Evolutionary conservation across 2,888 invertebrate genomes (phyloP).

Genomic region (Parnassius smintheus): DNA sequence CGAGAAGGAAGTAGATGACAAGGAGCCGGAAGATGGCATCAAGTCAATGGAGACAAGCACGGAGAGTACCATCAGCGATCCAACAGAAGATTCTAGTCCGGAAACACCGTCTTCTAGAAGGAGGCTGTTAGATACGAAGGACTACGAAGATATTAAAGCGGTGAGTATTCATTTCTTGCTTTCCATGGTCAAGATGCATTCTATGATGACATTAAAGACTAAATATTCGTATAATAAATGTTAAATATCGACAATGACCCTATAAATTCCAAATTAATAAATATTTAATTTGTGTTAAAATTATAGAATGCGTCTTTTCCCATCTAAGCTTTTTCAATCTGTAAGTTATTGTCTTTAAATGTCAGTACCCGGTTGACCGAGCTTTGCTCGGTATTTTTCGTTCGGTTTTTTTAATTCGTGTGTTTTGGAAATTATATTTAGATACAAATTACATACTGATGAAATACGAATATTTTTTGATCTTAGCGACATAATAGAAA

Average conservation of each 20-base stretch:
- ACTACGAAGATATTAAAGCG: constrained; percentile 64
- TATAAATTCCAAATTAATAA: too few species aligned
- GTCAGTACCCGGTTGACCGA: too few species aligned
- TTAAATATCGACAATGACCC: too few species aligned
- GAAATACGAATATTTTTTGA: too few species aligned
- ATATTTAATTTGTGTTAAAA: too few species aligned
- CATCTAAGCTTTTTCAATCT: constrained; percentile 10
- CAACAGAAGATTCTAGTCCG: constrained; percentile 65
- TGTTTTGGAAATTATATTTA: too few species aligned
- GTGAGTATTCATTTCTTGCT: constrained; percentile 53
- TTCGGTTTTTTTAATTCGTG: too few species aligned
- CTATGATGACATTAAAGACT: constrained; percentile 1
- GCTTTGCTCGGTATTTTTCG: too few species aligned
- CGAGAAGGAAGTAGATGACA: constrained; percentile 61
- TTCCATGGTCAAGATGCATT: constrained; percentile 9
- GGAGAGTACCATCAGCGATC: constrained; percentile 69
- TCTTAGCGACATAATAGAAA: too few species aligned
- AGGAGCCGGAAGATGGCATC: constrained; percentile 52
- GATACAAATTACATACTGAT: too few species aligned
- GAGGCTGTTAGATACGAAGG: constrained; percentile 57
- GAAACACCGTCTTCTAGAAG: constrained; percentile 65
- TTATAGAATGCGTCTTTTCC: constrained; percentile 10
- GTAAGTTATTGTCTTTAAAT: constrained; percentile 22
- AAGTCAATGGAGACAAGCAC: constrained; percentile 75
- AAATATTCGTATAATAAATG: too few species aligned